phyloP scores from a whole-genome alignment of 1,140 invertebrate species.

The Myzus persicae region DNA sequence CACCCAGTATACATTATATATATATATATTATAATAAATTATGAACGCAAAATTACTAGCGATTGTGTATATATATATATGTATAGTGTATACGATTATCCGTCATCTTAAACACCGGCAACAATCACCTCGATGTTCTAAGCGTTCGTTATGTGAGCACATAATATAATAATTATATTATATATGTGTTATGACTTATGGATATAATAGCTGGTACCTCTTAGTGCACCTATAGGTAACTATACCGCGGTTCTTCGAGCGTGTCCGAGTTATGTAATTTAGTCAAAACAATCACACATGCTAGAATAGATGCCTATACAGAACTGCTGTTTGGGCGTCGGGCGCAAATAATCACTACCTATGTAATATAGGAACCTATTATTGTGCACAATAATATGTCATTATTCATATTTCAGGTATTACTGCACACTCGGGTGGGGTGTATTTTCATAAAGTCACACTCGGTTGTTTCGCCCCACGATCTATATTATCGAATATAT shows the following conservation, averaged over 20 bases:
- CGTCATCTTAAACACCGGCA: neutral
- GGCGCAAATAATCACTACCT: neutral
- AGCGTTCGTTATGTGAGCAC: slow-evolving; percentile 4
- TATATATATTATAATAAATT: too few species aligned
- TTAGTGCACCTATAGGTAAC: neutral
- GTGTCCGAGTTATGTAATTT: slow-evolving; percentile 1
- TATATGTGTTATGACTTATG: neutral
- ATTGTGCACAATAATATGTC: neutral
- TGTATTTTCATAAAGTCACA: neutral
- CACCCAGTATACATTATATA: neutral
- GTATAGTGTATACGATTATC: neutral
- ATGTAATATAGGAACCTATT: too few species aligned
- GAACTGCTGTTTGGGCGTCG: neutral
- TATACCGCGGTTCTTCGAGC: neutral
- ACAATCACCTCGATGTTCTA: neutral
- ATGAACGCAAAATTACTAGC: too few species aligned
- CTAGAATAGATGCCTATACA: neutral
- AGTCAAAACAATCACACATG: neutral
- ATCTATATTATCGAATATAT: neutral
- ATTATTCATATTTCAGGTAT: neutral
- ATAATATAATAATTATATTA: neutral
- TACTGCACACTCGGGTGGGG: neutral
- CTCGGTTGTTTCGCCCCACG: neutral
- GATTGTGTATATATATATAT: too few species aligned
- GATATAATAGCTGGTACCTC: neutral